Evolutionary conservation across 2,113 vertebrate species (phyloP), one percentile per base, ranked within the genome.

Genomic region (Ictalurus furcatus): DNA sequence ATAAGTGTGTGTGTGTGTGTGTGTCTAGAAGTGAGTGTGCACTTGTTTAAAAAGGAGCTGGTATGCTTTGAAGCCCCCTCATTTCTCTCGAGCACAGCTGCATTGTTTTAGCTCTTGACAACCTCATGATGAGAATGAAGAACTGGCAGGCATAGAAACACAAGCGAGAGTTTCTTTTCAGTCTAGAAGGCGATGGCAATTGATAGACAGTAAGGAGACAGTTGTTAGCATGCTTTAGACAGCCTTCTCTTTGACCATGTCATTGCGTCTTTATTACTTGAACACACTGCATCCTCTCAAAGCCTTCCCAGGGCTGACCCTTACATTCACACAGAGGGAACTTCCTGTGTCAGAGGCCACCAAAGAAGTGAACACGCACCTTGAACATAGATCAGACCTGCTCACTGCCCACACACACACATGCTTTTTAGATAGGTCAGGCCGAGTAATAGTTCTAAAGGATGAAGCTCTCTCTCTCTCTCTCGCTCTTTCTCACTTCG

Each of bases 51-150:
- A 23, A 61, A 40, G 48, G 90, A 90, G 90, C 87, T 90, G 90
- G 94, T 95, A 94, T 95, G 91, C 96, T 94, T 96, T 97, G 95
- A 97, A 96, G 93, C 91, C 30, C 91, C 89, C 76, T 85, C 40
- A 67, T 61, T 88, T 91, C 88, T 88, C 63, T 73, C 40, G 6
- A 85, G 74, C 93, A 93, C 95, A 96, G 94, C 93, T 97, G 95
- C 93, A 94, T 93, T 95, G 92, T 92, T 96, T 97, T 96, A 96
- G 93, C 92, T 92, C 93, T 85, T 94, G 95, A 95, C 94, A 94
- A 93, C 93, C 90, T 93, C 92, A 69, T 95, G 94, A 94, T 94
- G 94, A 93, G 92, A 94, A 90, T 63, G 95, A 96, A 95, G 95
- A 95, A 95, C 95, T 93, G 94, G 91, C 86, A 88, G 56, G 59